Base-by-base conservation (phyloP, 2,888 invertebrate species). In the Crossocerus cetratus region DNA sequence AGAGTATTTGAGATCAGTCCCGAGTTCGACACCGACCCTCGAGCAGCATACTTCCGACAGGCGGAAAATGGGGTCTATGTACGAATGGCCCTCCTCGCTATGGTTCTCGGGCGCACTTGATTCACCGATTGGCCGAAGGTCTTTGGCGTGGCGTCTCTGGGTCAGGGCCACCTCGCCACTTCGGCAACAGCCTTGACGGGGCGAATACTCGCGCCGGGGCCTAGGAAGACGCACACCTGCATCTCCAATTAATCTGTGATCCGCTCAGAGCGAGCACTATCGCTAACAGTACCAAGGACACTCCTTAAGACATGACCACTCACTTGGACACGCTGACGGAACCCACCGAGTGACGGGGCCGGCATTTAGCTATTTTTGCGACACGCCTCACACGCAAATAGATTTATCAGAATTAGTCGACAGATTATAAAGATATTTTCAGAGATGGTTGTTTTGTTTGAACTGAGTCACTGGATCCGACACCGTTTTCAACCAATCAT, bases 1-100 rank as follows among this genome's bases (percentile, higher is more conserved):
- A 93, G 99, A 55, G 94, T 98, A 0, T 95, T 96, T 87, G 99
- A 99, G 91, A 99, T 99, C 82, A 97, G 97, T 81, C 93, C 96
- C 0, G 97, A 98, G 82, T 96, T 99, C 84, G 99, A 99, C 91
- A 94, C 94, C 0, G 99, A 99, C 91, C 97, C 98, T 0, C 93
- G 99, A 61, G 99, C 99, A 0, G 99, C 99, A 0, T 99, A 99
- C 91, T 99, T 99, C 93, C 93, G 99, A 20, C 99, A 99, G 91
- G 98, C 98, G 0, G 98, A 99, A 90, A 96, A 97, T 88, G 99
- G 99, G 76, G 96, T 99, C 95, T 99, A 97, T 88, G 97, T 99
- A 18, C 93, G 99, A 63, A 99, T 99, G 99, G 99, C 99, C 0
- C 91, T 99, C 1, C 92, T 99, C 18, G 95, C 98, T 0, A 96